Evolutionary conservation across 2,797 vertebrate genomes (phyloP).

Genomic region (Acanthornis magna): DNA sequence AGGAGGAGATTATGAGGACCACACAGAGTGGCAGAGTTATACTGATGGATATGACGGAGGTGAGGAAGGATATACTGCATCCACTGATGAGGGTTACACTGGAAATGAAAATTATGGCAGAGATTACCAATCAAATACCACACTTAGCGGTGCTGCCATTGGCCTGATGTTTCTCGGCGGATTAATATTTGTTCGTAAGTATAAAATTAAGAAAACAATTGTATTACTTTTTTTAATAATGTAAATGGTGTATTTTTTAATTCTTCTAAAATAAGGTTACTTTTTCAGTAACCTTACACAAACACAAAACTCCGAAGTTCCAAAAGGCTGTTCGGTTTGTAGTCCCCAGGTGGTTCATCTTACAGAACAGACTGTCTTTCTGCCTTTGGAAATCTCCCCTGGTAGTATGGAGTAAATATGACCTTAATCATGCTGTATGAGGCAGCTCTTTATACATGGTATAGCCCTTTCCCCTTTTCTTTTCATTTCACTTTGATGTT

Average conservation of each 20-base stretch:
- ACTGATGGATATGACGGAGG: rapidly evolving
- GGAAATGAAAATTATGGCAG: neutral
- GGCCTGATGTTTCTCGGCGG: slow-evolving; percentile 78
- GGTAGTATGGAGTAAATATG: neutral
- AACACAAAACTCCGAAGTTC: neutral
- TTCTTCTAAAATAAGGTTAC: neutral
- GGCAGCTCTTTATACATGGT: neutral
- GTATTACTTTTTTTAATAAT: neutral
- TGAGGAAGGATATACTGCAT: rapidly evolving
- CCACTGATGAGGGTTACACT: rapidly evolving
- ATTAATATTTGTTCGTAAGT: slow-evolving; percentile 79
- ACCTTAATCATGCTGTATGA: neutral
- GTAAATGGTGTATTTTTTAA: neutral
- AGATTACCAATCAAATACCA: neutral
- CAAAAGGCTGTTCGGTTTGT: neutral
- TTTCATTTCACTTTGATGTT: neutral
- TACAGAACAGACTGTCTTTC: neutral
- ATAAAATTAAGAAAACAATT: neutral
- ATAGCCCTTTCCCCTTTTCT: neutral
- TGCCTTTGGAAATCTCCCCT: neutral
- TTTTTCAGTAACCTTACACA: neutral
- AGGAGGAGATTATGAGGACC: neutral
- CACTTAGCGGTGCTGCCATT: slow-evolving; percentile 71
- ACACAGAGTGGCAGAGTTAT: neutral
- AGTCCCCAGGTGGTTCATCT: neutral